Percentiles rank a stretch among this genome's conserved stretches.
phyloP scores from a whole-genome alignment of 2,888 invertebrate species.

The Diaprepes abbreviatus region DNA sequence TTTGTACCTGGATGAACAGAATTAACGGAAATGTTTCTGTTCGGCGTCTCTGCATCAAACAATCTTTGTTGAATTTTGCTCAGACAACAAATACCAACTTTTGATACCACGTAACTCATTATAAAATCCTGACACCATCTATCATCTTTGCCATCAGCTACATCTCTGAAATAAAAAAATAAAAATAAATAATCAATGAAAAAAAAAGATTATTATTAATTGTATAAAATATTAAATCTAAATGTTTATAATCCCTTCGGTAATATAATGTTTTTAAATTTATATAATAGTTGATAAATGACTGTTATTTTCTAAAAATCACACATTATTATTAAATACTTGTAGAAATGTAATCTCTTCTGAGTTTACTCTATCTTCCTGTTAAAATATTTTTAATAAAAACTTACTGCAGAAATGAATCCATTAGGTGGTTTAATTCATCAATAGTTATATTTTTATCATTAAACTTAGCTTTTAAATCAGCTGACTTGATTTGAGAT shows the following conservation, averaged over 20 bases:
- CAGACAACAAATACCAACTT: constrained; percentile 80
- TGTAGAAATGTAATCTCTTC: too few relatives aligned
- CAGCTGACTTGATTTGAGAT: constrained; percentile 72
- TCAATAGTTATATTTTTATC: constrained; percentile 72
- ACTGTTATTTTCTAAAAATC: too few relatives aligned
- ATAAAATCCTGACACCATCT: constrained; percentile 65
- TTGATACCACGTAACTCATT: constrained; percentile 71
- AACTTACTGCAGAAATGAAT: constrained; percentile 75
- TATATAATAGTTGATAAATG: too few relatives aligned
- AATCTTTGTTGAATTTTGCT: constrained; percentile 77
- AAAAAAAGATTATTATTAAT: too few relatives aligned
- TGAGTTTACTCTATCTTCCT: too few relatives aligned
- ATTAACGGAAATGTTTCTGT: constrained; percentile 78
- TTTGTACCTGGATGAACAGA: constrained; percentile 75
- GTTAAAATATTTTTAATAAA: too few relatives aligned
- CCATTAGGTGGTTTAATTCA: constrained; percentile 74
- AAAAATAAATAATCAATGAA: too few relatives aligned
- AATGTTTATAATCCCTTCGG: too few relatives aligned
- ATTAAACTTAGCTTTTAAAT: constrained; percentile 71
- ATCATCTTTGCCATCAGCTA: constrained; percentile 56
- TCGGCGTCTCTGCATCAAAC: constrained; percentile 68
- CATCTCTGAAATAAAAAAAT: constrained; percentile 54
- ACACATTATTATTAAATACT: too few relatives aligned
- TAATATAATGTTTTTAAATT: too few relatives aligned
- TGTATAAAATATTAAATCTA: too few relatives aligned